A percentile compares a stretch with the other conserved stretches of the same genome.
Conservation (phyloP, 1,140 invertebrate species). For the Physella acuta region DNA sequence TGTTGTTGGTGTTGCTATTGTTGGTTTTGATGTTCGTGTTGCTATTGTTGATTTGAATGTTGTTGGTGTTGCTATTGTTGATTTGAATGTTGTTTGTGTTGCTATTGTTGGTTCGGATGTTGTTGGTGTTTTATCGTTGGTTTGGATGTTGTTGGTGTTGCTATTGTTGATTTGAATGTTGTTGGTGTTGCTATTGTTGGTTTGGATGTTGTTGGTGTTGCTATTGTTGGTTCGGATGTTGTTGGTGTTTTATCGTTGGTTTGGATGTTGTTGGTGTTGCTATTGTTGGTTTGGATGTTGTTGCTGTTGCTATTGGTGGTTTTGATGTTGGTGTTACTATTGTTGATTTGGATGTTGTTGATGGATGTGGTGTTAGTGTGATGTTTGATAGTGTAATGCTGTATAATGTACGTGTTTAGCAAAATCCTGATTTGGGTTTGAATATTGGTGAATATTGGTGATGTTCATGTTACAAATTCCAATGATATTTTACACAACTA, state of each 20-base stretch:
- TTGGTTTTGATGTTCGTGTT: neutral
- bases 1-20: neutral
- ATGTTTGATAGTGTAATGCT: no score
- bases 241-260: neutral
- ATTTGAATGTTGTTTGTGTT: neutral
- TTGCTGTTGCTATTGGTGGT: neutral
- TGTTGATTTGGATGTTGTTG: no score
- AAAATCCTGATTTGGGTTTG: no score
- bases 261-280: conserved; percentile 4
- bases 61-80: conserved; percentile 1
- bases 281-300: conserved; percentile 14
- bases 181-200: conserved; percentile 12
- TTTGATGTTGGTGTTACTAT: no score
- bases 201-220: neutral
- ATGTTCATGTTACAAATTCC: no score
- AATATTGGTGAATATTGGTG: no score
- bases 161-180: neutral
- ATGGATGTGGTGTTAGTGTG: no score
- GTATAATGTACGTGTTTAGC: no score
- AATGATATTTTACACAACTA: no score
- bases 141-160: no score
- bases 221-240: neutral
- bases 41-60: neutral
- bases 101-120: neutral
- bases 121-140: neutral